These are phyloP conservation scores for Agrypnia vestita DNA, from an alignment of 1,140 invertebrate species.

Conservation along the genomic window DNA sequence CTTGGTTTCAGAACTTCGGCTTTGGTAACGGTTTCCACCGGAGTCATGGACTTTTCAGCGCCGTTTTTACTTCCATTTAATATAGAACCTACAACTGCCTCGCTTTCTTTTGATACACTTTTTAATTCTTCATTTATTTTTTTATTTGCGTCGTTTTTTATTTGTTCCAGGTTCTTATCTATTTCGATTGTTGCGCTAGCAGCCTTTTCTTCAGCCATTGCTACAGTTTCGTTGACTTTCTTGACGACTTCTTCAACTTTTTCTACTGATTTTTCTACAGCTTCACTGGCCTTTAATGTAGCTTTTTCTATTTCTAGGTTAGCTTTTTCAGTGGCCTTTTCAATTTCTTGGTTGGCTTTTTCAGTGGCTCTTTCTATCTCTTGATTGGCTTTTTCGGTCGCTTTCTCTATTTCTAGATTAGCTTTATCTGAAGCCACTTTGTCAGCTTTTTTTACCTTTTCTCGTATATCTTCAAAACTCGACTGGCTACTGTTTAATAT, in stretches of 20 bases:
- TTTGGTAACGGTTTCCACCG: conserved; percentile 53
- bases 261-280: conserved; percentile 61
- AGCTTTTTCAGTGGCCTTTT: conserved; percentile 62
- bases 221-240: conserved; percentile 59
- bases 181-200: conserved; percentile 68
- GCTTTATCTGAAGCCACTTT: conserved; percentile 64
- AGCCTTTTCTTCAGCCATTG: conserved; percentile 61
- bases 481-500: conserved; percentile 66
- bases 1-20: conserved; percentile 38
- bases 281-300: conserved; percentile 64
- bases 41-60: conserved; percentile 48
- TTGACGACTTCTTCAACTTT: conserved; percentile 60
- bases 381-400: conserved; percentile 62
- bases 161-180: conserved; percentile 64
- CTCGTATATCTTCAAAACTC: conserved; percentile 57
- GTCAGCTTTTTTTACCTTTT: conserved; percentile 49
- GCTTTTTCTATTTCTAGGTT: conserved; percentile 64
- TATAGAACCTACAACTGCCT: neutral
- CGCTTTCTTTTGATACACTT: conserved; percentile 55
- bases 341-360: conserved; percentile 58
- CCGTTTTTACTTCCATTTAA: conserved; percentile 52
- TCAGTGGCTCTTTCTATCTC: conserved; percentile 60
- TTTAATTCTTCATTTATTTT: conserved; percentile 64
- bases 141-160: conserved; percentile 49
- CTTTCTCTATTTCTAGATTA: conserved; percentile 48